Evolutionary conservation across 30 jellyfish, hydroid and myxozoan species (phyloP), one percentile per base, ranked within the genome.

Genomic region (Aurelia aurita): DNA sequence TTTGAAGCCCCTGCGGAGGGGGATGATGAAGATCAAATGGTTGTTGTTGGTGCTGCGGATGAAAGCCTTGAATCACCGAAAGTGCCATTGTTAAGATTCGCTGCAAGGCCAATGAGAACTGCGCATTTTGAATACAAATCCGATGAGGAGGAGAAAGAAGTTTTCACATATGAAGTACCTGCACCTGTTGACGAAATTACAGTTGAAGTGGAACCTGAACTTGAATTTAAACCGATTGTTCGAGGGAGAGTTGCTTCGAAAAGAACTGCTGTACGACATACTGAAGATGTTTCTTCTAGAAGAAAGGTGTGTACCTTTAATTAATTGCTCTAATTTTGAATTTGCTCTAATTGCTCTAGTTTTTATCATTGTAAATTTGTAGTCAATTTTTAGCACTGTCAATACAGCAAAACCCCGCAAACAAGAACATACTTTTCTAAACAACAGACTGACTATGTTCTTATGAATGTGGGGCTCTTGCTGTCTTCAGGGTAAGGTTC

Each of bases 11-110:
- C 90, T 7, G 57, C 69, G 90, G 89, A 51, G 26, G 91, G 65
- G 35, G 91, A 77, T 39, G 90, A 80, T 29, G 90, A 80, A 12
- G 91, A 77, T 26, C 76, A 80, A 35, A 80, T 80, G 90, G 82
- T 80, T 20, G 90, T 80, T 64, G 78, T 80, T 65, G 90, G 68
- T 20, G 86, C 86, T 25, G 78, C 75, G 25, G 90, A 80, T 49
- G 78, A 65, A 21, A 45, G 61, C 57, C 82, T 73, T 4, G 90
- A 65, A 19, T 80, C 90, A 5, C 90, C 90, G 0, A 80, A 43
- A 20, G 90, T 80, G 20, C 82, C 68, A 4, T 69, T 69, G 29
- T 45, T 80, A 20, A 49, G 27, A 58, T 62, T 54, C 18, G 69
- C 64, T 13, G 62, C 58, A 4, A 43, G 78, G 31, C 73, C 26